phyloP scores from a whole-genome alignment of 2,888 invertebrate genomes.

The Amiota communis region DNA sequence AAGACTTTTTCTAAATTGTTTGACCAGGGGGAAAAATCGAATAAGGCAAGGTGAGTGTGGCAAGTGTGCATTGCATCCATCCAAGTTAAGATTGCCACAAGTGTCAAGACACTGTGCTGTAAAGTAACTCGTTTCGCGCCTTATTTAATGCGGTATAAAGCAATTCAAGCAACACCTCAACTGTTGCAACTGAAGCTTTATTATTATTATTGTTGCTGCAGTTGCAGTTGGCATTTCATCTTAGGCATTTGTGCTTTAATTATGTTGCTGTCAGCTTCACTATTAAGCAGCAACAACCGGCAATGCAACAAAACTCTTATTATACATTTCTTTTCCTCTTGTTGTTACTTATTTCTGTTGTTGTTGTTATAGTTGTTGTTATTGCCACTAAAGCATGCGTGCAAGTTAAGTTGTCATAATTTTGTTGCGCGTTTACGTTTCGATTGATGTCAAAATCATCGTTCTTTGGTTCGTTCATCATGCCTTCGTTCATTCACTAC shows the following conservation, averaged over 20 bases:
- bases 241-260: conserved; percentile 62
- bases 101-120: background rate
- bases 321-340: background rate
- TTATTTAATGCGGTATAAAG: background rate
- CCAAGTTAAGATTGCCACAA: background rate
- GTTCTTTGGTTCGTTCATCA: conserved; percentile 46
- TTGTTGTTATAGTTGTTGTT: conserved; percentile 4
- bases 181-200: background rate
- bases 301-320: background rate
- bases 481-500: conserved; percentile 40
- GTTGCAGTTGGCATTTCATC: background rate
- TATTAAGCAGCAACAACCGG: background rate
- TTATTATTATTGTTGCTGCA: background rate
- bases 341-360: background rate
- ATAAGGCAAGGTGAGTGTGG: too few species aligned
- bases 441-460: conserved; percentile 21
- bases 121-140: conserved; percentile 17
- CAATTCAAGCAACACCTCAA: conserved; percentile 20
- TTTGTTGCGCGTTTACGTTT: conserved; percentile 58
- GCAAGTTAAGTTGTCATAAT: conserved; percentile 66
- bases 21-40: too few species aligned
- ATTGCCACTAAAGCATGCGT: conserved; percentile 40
- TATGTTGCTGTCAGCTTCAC: conserved; percentile 59
- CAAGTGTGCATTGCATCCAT: background rate
- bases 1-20: conserved; percentile 28